A percentile compares a stretch with the other conserved stretches of the same genome.
Evolutionary conservation across 2,113 vertebrate genomes (phyloP).

Genomic region (Anseranas semipalmata): DNA sequence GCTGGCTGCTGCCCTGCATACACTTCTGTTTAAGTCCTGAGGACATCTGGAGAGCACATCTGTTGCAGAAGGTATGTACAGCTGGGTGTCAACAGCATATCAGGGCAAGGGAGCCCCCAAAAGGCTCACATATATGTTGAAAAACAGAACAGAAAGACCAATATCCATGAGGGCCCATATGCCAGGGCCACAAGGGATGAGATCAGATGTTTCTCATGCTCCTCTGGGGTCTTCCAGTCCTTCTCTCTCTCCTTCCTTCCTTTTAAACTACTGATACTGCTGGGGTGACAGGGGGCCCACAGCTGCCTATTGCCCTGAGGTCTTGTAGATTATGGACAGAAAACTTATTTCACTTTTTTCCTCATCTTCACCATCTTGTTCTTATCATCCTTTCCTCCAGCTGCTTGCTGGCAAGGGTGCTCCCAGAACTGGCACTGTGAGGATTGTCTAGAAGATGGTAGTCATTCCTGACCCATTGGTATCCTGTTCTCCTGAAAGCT

Average conservation of each 20-base stretch:
- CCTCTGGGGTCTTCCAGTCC: background rate
- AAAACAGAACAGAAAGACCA: background rate
- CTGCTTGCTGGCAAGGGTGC: accelerated
- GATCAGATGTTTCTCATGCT: conserved; percentile 10
- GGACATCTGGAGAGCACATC: conserved; percentile 47
- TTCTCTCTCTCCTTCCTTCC: background rate
- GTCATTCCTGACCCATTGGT: background rate
- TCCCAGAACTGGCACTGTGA: background rate
- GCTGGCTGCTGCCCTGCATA: background rate
- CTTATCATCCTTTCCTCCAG: background rate
- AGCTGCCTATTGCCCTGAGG: background rate
- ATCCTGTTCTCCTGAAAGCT: background rate
- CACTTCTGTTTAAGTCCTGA: background rate
- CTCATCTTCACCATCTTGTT: background rate
- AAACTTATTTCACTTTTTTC: background rate
- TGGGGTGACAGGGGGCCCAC: background rate
- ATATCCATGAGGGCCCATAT: background rate
- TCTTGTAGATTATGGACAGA: background rate
- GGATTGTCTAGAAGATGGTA: background rate
- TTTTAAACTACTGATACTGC: background rate
- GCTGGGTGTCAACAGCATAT: background rate
- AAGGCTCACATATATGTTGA: background rate
- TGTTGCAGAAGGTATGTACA: background rate
- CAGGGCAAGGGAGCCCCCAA: background rate
- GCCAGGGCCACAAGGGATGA: background rate